Evolutionary conservation across 2,113 vertebrate species (phyloP).

Genomic region (Lagopus leucura): DNA sequence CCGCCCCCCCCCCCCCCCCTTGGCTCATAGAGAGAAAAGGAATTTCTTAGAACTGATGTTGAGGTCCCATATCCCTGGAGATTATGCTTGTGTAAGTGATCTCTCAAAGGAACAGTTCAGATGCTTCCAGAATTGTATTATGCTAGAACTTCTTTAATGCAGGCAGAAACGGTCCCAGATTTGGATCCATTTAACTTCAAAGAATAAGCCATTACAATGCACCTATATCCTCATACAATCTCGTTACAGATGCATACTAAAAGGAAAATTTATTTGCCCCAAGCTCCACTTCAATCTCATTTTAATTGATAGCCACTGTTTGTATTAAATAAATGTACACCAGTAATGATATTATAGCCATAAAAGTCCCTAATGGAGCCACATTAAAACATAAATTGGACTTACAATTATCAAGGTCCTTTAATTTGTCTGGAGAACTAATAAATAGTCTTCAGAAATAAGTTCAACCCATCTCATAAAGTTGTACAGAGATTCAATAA

Average conservation of each 20-base stretch:
- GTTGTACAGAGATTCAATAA: neutral
- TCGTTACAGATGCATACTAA: slow-evolving; percentile 32
- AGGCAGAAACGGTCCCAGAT: neutral
- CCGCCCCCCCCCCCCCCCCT: neutral
- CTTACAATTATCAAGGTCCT: slow-evolving; percentile 11
- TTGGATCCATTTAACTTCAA: slow-evolving; percentile 9
- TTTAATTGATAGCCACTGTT: slow-evolving; percentile 55
- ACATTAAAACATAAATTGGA: neutral
- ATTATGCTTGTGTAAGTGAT: neutral
- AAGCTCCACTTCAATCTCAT: slow-evolving; percentile 28
- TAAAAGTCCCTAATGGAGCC: slow-evolving; percentile 25
- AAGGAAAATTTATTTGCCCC: slow-evolving; percentile 42
- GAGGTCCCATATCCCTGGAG: neutral
- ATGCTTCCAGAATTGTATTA: neutral
- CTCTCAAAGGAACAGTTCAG: neutral
- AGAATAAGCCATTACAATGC: neutral
- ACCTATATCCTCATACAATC: slow-evolving; percentile 3
- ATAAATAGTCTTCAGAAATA: slow-evolving; percentile 36
- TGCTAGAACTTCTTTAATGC: neutral
- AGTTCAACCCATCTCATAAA: neutral
- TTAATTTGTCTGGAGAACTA: slow-evolving; percentile 42
- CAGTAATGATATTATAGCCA: slow-evolving; percentile 52
- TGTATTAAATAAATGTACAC: neutral
- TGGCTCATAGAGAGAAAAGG: neutral
- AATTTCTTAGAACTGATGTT: neutral